Evolutionary conservation across 2,113 vertebrate genomes (phyloP), one percentile per base, ranked within the genome.

Genomic region (Procapra przewalskii): DNA sequence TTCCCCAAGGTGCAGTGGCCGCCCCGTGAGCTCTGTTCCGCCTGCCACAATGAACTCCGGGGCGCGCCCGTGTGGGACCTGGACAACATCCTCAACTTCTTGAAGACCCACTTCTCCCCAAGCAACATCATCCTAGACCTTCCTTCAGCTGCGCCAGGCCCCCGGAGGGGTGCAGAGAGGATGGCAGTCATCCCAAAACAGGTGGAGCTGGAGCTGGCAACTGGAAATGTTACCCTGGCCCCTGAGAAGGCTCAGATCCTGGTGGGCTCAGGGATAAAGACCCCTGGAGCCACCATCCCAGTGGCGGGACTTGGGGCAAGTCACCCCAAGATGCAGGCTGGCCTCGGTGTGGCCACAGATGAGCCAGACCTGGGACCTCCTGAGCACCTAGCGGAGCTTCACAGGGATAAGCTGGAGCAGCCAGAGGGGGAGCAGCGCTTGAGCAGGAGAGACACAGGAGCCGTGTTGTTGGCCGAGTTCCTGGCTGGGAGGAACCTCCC

Each of bases 1-100:
- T 99, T 99, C 97, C 99, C 99, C 98, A 99, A 99, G 98, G 96
- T 99, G 94, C 99, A 99, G 98, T 99, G 99, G 99, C 99, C 99
- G 0, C 97, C 99, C 0, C 99, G 98, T 0, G 98, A 99, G 3
- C 17, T 99, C 97, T 99, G 99, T 96, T 92, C 99, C 0, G 45
- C 97, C 43, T 99, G 99, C 91, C 99, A 99, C 83, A 97, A 96
- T 1, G 98, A 99, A 62, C 98, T 97, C 55, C 36, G 16, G 0
- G 98, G 99, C 0, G 96, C 98, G 0, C 99, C 99, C 0, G 90
- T 29, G 88, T 99, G 99, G 99, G 97, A 99, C 0, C 13, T 98
- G 31, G 71, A 62, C 0, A 94, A 98, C 1, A 98, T 99, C 84
- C 92, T 99, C 57, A 0, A 23, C n/a, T 99, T 99, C 98, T 98